Conservation (phyloP, 2,113 vertebrate species). For the Channa argus region DNA sequence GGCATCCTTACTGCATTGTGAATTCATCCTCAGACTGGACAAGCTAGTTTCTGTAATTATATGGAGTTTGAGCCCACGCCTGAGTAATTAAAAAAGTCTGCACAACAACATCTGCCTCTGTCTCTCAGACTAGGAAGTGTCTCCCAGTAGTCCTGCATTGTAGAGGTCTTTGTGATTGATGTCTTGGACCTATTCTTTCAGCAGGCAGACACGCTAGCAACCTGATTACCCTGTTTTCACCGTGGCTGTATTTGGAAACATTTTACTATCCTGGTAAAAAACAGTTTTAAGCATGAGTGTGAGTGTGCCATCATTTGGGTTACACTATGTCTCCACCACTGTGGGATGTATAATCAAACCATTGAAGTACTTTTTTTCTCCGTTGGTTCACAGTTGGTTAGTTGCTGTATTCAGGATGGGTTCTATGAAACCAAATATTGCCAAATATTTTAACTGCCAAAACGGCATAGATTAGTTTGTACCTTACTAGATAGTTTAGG, state of each 20-base stretch:
- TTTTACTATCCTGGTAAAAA: too few relatives aligned
- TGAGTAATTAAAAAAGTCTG: conserved; percentile 43
- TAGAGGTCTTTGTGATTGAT: conserved; percentile 61
- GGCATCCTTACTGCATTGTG: conserved; percentile 3
- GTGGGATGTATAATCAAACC: too few relatives aligned
- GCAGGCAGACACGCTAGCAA: conserved; percentile 58
- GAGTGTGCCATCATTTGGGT: too few relatives aligned
- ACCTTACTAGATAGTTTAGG: too few relatives aligned
- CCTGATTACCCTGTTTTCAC: conserved; percentile 64
- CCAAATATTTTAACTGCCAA: too few relatives aligned
- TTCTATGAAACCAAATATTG: too few relatives aligned
- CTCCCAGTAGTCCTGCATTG: conserved; percentile 34
- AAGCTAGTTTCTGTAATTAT: conserved; percentile 51
- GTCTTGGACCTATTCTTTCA: conserved; percentile 65
- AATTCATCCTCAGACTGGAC: conserved; percentile 13
- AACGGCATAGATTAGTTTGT: too few relatives aligned
- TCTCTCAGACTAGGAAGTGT: conserved; percentile 5
- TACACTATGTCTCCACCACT: too few relatives aligned
- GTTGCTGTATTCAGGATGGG: too few relatives aligned
- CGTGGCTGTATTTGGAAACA: conserved; percentile 13
- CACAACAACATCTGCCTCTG: conserved; percentile 30
- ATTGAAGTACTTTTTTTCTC: too few relatives aligned
- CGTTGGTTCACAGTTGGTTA: too few relatives aligned
- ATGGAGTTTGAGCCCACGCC: conserved; percentile 10
- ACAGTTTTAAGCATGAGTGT: too few relatives aligned